phyloP scores from a whole-genome alignment of 2,113 vertebrate genomes.

The Paedocypris sp. region DNA sequence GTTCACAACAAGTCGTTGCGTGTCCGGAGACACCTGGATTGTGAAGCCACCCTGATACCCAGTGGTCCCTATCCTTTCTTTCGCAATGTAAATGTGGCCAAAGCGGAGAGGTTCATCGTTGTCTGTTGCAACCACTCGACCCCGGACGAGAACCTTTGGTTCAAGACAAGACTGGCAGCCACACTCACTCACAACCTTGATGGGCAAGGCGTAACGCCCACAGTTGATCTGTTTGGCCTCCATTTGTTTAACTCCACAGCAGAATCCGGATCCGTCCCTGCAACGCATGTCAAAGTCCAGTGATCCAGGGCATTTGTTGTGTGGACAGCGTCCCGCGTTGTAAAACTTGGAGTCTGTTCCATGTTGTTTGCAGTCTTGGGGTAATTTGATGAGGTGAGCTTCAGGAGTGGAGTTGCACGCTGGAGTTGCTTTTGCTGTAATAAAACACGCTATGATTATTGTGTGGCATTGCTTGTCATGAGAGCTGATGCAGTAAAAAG shows the following conservation, averaged over 20 bases:
- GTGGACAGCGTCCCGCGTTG: slow-evolving; percentile 74
- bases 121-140: slow-evolving; percentile 74
- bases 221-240: slow-evolving; percentile 68
- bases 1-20: slow-evolving; percentile 71
- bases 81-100: slow-evolving; percentile 75
- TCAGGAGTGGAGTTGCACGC: slow-evolving; percentile 67
- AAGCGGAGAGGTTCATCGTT: slow-evolving; percentile 79
- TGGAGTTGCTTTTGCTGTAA: slow-evolving; percentile 64
- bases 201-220: slow-evolving; percentile 63
- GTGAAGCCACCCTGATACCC: slow-evolving; percentile 87
- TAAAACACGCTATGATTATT: slow-evolving; percentile 22
- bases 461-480: background rate
- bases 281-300: slow-evolving; percentile 59
- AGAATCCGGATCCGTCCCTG: slow-evolving; percentile 51
- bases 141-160: slow-evolving; percentile 70
- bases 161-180: slow-evolving; percentile 74
- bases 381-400: slow-evolving; percentile 73
- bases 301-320: slow-evolving; percentile 62
- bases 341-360: slow-evolving; percentile 65
- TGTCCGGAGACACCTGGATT: slow-evolving; percentile 69
- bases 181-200: slow-evolving; percentile 74
- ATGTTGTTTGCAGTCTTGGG: slow-evolving; percentile 66
- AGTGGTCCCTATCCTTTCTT: slow-evolving; percentile 73
- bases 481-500: too few relatives aligned
- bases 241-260: slow-evolving; percentile 73